phyloP scores from a whole-genome alignment of 1,140 invertebrate species.

The Thaumatotibia leucotreta region DNA sequence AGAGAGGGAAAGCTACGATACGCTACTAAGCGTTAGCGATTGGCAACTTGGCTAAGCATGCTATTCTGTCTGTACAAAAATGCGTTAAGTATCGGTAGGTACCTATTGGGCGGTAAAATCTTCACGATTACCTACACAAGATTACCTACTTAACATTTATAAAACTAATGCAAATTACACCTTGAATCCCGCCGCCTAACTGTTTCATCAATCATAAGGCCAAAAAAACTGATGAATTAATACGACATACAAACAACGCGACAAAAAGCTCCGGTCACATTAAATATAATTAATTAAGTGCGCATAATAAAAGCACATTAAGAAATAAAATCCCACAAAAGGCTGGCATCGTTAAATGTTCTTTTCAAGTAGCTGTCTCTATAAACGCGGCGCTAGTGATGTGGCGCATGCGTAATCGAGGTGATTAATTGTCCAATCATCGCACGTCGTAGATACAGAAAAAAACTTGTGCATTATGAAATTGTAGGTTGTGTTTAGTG shows the following conservation, averaged over 20 bases:
- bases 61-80: no score
- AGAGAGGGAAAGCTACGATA: no score
- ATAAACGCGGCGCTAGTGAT: constrained; percentile 42
- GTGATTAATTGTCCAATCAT: constrained; percentile 38
- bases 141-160: no score
- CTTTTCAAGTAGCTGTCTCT: constrained; percentile 37
- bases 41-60: no score
- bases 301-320: constrained; percentile 45
- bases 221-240: constrained; percentile 7
- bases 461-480: constrained; percentile 13
- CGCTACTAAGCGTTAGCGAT: no score
- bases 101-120: no score
- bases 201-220: constrained; percentile 4
- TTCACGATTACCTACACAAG: no score
- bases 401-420: constrained; percentile 32
- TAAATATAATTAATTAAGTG: constrained; percentile 67
- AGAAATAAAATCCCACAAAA: constrained; percentile 34
- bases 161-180: background rate
- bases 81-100: no score
- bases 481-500: constrained; percentile 4
- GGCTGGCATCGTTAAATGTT: constrained; percentile 33
- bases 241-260: constrained; percentile 15
- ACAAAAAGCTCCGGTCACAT: constrained; percentile 41
- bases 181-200: background rate
- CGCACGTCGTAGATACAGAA: constrained; percentile 12